Evolutionary conservation across 2,797 vertebrate genomes (phyloP).

Genomic region (Uromys caudimaculatus): DNA sequence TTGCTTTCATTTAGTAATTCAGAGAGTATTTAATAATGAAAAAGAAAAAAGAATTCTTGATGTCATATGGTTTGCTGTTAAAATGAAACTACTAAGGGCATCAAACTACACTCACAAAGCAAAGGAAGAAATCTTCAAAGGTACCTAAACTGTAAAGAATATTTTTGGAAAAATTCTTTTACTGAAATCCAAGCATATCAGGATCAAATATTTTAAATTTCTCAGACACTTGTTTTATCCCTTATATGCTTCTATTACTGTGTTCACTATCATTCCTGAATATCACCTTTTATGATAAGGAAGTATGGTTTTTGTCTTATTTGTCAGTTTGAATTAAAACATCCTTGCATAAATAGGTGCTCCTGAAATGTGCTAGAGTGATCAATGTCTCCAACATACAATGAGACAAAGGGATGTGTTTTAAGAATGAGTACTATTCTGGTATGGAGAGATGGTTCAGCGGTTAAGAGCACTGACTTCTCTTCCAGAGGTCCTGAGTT

Average conservation of each 20-base stretch:
- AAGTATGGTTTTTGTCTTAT: not conserved
- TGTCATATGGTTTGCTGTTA: not conserved
- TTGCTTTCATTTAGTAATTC: not conserved
- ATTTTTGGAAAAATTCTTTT: not conserved
- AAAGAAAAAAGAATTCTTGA: not conserved
- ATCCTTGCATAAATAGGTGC: not conserved
- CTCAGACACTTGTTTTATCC: not conserved
- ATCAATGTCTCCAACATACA: not conserved
- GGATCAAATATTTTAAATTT: not conserved
- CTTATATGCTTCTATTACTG: too few species aligned
- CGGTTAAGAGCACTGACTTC: too few species aligned
- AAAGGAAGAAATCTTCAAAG: not conserved
- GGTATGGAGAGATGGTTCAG: too few species aligned
- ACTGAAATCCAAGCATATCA: not conserved
- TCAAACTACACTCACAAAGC: not conserved
- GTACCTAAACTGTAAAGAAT: not conserved
- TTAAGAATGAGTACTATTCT: not conserved
- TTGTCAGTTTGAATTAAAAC: not conserved
- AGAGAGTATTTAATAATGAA: not conserved
- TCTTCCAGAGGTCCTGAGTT: too few species aligned
- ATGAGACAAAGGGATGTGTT: not conserved
- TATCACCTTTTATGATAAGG: rapidly evolving
- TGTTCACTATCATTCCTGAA: not conserved
- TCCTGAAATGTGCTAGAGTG: not conserved
- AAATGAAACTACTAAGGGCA: not conserved